Evolutionary conservation across 2,113 vertebrate genomes (phyloP).

Genomic region (Aphelocoma coerulescens): DNA sequence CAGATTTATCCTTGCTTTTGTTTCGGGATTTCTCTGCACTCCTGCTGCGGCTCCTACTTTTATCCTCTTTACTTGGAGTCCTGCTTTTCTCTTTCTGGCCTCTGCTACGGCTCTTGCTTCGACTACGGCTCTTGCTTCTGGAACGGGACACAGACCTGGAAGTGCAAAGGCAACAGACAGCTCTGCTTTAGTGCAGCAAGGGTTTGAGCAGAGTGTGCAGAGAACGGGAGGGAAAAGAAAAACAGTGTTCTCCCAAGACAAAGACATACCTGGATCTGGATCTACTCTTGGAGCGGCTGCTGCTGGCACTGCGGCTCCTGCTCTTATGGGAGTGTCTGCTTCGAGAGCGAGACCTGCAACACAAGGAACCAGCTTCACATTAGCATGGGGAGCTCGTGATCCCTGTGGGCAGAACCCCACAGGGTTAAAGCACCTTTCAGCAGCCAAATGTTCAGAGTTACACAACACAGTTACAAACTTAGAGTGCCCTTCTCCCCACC

Average conservation of each 20-base stretch:
- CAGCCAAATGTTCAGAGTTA: background rate
- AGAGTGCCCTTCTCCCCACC: background rate
- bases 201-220: background rate
- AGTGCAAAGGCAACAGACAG: slow-evolving; percentile 6
- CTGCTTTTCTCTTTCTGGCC: slow-evolving; percentile 82
- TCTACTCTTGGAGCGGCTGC: slow-evolving; percentile 81
- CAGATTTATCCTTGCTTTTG: slow-evolving; percentile 73
- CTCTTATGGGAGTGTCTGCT: slow-evolving; percentile 93
- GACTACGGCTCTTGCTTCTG: slow-evolving; percentile 80
- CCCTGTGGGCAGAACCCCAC: rapidly evolving
- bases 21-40: slow-evolving; percentile 68
- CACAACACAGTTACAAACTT: background rate
- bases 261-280: slow-evolving; percentile 84
- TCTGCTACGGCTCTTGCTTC: slow-evolving; percentile 76
- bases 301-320: slow-evolving; percentile 88
- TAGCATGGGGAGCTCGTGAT: background rate
- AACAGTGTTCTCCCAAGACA: background rate
- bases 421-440: background rate
- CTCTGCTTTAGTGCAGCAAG: background rate
- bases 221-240: background rate
- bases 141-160: slow-evolving; percentile 85
- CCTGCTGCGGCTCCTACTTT: slow-evolving; percentile 77
- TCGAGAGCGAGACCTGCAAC: slow-evolving; percentile 87
- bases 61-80: slow-evolving; percentile 77
- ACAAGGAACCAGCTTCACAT: background rate